Evolutionary conservation across 2,797 vertebrate species (phyloP), one percentile per base, ranked within the genome.

Genomic region (Spinus pinus): DNA sequence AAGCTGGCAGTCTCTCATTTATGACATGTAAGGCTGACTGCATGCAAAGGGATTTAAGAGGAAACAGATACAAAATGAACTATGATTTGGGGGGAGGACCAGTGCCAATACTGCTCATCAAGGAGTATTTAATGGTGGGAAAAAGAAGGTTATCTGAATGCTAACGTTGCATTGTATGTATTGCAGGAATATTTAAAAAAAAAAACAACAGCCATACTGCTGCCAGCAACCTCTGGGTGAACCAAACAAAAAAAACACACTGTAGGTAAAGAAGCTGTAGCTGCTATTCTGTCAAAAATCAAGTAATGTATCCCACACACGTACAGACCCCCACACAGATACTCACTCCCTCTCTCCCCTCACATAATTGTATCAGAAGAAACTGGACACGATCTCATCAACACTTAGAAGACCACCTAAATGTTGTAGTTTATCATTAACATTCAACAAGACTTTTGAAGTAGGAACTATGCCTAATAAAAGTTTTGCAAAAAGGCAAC

Each of bases 1-100:
- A 81, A 86, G 22, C 41, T 81, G 90, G 54, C 82, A 62, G 72
- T 42, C 72, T 82, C 84, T 92, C 78, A 27, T 80, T 71, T 78
- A 58, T 61, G 65, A 95, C 56, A 57, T 65, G 57, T 33, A 83
- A 80, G 74, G 35, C 88, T 95, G 90, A 78, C 64, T 35, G 47
- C 47, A 49, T 86, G 87, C 75, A 93, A 90, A 85, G n/a, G 22
- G 66, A 85, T 70, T 75, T 90, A 66, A 89, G 77, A 96, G 96
- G 96, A 97, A 97, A 94, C 96, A 97, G 94, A 94, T 73, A 96
- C 2, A 2, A 93, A 84, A 73, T 82, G 89, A 97, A 95, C 95
- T 93, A 44, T 95, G 92, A 81, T 92, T 84, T 69, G 23, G 31
- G 49, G 50, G 18, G 5, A 81, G 25, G 41, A 86, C 61, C 79